These are phyloP conservation scores for Epirrhoe alternata DNA, from an alignment of 2,888 invertebrate genomes.

Conservation along the genomic window DNA sequence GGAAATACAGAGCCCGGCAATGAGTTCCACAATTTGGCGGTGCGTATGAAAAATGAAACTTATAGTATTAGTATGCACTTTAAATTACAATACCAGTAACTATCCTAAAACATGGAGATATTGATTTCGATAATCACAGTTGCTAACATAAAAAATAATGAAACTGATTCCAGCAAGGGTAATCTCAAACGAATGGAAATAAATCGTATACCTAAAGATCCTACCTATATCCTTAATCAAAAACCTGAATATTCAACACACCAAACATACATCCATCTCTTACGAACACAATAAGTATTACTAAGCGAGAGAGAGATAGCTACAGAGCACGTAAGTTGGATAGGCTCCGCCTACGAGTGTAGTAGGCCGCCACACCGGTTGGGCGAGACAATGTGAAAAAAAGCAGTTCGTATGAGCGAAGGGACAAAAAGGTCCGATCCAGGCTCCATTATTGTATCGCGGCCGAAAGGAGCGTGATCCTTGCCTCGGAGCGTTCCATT, in stretches of 20 bases:
- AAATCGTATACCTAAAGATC: constrained; percentile 41
- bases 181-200: constrained; percentile 32
- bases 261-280: constrained; percentile 48
- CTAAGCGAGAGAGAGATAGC: constrained; percentile 52
- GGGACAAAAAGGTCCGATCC: constrained; percentile 75
- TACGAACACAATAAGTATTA: constrained; percentile 37
- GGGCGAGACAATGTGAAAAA: constrained; percentile 72
- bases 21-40: too few relatives aligned
- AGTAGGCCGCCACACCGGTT: constrained; percentile 58
- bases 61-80: too few relatives aligned
- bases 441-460: constrained; percentile 63
- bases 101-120: background rate
- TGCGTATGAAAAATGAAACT: too few relatives aligned
- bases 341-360: constrained; percentile 43
- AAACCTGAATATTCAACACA: constrained; percentile 50
- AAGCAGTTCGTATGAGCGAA: constrained; percentile 63
- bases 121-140: background rate
- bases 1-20: too few relatives aligned
- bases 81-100: background rate
- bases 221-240: constrained; percentile 42
- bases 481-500: constrained; percentile 63
- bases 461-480: constrained; percentile 70
- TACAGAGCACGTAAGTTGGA: constrained; percentile 27
- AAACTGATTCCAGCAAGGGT: constrained; percentile 16
- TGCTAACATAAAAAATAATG: background rate